A percentile compares a stretch with the other conserved stretches of the same genome.
Evolutionary conservation across 2,113 vertebrate species (phyloP).

Genomic region (Otolemur garnettii): DNA sequence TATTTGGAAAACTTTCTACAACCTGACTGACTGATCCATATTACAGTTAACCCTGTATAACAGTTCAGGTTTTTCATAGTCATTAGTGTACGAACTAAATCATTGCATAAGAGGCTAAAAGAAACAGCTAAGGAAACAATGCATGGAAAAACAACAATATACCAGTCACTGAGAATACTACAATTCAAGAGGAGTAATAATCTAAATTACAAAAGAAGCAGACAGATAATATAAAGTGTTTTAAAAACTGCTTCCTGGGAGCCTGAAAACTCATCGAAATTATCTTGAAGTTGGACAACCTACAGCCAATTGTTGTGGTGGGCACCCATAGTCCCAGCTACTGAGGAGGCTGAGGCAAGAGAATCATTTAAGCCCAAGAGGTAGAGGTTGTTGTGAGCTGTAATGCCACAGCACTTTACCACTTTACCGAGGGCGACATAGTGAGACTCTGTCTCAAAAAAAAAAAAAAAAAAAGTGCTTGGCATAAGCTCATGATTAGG

Average conservation of each 20-base stretch:
- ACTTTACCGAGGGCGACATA: no score
- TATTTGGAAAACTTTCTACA: conserved; percentile 26
- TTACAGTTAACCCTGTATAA: background rate
- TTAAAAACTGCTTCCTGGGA: conserved; percentile 1
- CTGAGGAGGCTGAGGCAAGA: no score
- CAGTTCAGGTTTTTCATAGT: background rate
- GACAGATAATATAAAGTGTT: background rate
- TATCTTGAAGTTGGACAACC: background rate
- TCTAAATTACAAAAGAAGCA: background rate
- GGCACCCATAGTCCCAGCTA: no score
- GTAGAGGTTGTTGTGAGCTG: no score
- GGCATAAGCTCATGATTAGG: background rate
- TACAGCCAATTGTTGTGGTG: background rate
- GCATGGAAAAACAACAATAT: background rate
- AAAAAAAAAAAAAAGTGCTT: background rate
- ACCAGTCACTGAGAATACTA: background rate
- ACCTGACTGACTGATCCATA: conserved; percentile 18
- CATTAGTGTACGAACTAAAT: background rate
- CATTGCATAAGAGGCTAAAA: background rate
- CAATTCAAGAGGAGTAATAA: background rate
- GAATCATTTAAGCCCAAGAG: no score
- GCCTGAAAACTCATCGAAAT: background rate
- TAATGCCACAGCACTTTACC: no score
- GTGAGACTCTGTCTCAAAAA: no score
- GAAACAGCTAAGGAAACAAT: background rate